Evolutionary conservation across 30 jellyfish, hydroid and myxozoan genomes (phyloP), one percentile per base, ranked within the genome.

Genomic region (Sanderia malayensis): DNA sequence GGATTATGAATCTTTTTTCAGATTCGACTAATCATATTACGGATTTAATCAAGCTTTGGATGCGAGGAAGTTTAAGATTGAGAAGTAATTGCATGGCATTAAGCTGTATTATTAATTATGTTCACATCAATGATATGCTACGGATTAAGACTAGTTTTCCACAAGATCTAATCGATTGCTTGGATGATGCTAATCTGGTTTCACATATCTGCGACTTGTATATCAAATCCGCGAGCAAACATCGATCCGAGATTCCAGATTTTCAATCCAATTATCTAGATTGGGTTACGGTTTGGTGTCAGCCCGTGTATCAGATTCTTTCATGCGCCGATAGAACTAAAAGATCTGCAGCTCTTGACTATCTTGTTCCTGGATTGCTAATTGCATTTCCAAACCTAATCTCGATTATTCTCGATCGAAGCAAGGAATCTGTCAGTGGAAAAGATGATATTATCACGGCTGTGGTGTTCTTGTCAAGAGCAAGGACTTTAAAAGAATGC

Each of bases 141-240:
- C 61, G 66, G 45, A 55, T 61, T 44, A 74, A 76, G 22, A 33
- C 46, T 25, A 69, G 31, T 11, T 58, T 89, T 15, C 89, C 97
- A 19, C 6, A 1, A 18, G 93, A 74, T 44, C 31, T 89, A 41
- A 53, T 89, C 23, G 86, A 67, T 69, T 73, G 81, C 70, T 64
- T 89, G 34, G 75, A 52, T 49, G 91, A 89, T 70, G 81, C 68
- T 61, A 86, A 67, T 49, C 29, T 89, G 34, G 83, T 83, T 19
- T 58, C 97, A 23, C 90, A 83, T 65, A 80, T 93, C 19, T 81
- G 93, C 61, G 87, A 89, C 23, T 37, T 89, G 71, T 89, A 89
- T 62, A 81, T 73, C 45, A 76, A 73, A 58, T 44, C 78, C 19
- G 92, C 97, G 0, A 44, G 67, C 3, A 81, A 65, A 59, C 89